These are phyloP conservation scores for Argyrosomus regius DNA, from an alignment of 2,797 vertebrate species.

Conservation along the genomic window DNA sequence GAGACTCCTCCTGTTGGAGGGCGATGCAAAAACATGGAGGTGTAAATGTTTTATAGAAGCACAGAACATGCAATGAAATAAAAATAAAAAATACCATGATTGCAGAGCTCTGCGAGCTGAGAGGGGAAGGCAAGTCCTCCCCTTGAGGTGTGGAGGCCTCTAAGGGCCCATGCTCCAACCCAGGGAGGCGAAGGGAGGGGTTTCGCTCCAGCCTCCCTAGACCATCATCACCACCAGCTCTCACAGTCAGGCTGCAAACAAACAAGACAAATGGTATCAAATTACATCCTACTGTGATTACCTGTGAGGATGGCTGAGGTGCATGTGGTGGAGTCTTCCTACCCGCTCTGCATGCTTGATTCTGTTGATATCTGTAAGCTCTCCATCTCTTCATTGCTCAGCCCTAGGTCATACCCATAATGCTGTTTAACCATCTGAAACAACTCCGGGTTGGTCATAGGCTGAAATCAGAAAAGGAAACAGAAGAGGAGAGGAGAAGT, in stretches of 20 bases:
- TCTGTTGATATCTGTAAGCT: constrained; percentile 86
- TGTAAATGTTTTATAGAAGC: background rate
- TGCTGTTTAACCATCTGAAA: constrained; percentile 95
- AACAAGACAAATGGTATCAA: constrained; percentile 23
- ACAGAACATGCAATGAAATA: background rate
- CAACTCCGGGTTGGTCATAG: constrained; percentile 88
- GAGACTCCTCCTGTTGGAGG: constrained; percentile 82
- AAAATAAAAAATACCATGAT: constrained; percentile 63
- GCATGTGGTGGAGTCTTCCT: constrained; percentile 8
- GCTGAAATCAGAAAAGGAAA: constrained; percentile 57
- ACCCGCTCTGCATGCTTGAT: constrained; percentile 88
- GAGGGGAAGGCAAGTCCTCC: constrained; percentile 73
- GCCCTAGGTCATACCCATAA: constrained; percentile 94
- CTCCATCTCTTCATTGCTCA: constrained; percentile 95
- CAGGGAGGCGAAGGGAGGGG: constrained; percentile 73
- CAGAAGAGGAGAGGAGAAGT: background rate
- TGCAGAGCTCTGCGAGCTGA: constrained; percentile 58
- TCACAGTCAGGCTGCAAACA: constrained; percentile 72
- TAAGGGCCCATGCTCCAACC: constrained; percentile 65
- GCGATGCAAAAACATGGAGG: background rate
- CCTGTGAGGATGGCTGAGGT: background rate
- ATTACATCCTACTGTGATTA: background rate
- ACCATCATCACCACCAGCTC: constrained; percentile 72
- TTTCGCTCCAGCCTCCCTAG: constrained; percentile 68
- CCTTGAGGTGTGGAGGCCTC: constrained; percentile 79